A percentile compares a stretch with the other conserved stretches of the same genome.
Conservation (phyloP, 2,113 vertebrate genomes). For the Oncorhynchus masou region DNA sequence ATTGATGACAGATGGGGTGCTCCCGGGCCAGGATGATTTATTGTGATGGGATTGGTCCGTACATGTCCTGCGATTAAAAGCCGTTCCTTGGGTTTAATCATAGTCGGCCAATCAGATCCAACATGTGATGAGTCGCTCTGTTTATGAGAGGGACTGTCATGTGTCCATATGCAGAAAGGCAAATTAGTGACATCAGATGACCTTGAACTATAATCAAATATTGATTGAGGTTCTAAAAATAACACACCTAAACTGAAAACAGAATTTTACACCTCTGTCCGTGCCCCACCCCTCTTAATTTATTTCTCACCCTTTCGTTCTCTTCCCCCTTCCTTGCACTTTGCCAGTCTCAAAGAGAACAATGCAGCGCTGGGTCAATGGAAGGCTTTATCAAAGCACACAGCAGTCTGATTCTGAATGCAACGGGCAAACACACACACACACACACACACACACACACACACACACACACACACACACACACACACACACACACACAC, state of each 20-base stretch:
- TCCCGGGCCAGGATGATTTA: conserved; percentile 5
- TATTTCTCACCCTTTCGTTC: background rate
- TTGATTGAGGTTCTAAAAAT: no score
- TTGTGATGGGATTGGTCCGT: conserved; percentile 2
- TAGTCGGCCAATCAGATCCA: no score
- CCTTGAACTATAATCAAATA: no score
- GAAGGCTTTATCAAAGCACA: conserved; percentile 59
- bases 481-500: no score
- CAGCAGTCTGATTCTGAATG: conserved; percentile 49
- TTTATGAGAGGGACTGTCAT: background rate
- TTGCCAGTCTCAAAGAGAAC: conserved; percentile 34
- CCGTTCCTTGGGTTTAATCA: background rate
- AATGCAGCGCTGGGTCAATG: conserved; percentile 8
- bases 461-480: conserved; percentile 30
- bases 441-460: conserved; percentile 25
- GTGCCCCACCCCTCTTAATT: background rate
- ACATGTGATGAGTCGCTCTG: background rate
- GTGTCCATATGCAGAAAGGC: background rate
- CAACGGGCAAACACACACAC: conserved; percentile 36
- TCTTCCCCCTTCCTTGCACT: conserved; percentile 34
- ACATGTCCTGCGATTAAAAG: conserved; percentile 10
- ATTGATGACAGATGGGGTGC: conserved; percentile 19
- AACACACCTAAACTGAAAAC: background rate
- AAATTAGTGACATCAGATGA: no score
- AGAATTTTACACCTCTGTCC: background rate